A percentile compares a stretch with the other conserved stretches of the same genome.
These are phyloP conservation scores for Psittacula derbiana DNA, from an alignment of 2,797 vertebrate species.

Conservation along the genomic window DNA sequence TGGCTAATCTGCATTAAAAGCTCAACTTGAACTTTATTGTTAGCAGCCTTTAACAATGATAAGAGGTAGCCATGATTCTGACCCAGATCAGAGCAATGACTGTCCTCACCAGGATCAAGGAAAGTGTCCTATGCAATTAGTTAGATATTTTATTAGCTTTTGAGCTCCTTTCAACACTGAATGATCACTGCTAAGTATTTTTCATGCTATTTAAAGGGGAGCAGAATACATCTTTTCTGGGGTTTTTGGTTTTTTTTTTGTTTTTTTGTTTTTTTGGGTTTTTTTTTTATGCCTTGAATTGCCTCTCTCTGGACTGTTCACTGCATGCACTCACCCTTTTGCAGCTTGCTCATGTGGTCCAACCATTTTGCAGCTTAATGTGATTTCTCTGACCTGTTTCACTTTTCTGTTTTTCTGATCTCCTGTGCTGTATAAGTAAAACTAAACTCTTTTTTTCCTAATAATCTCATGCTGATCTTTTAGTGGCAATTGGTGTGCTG, in stretches of 20 bases:
- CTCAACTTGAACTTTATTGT: not conserved
- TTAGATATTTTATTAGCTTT: not conserved
- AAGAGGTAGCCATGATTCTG: not conserved
- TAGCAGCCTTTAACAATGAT: not conserved
- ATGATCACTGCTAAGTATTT: not conserved
- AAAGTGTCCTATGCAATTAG: not conserved
- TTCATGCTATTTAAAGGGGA: not conserved
- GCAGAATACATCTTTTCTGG: not conserved
- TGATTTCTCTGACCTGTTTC: not conserved
- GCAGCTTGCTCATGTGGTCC: not conserved
- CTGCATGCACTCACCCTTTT: accelerated
- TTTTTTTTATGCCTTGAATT: not conserved
- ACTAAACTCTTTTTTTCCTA: accelerated
- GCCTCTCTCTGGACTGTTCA: not conserved
- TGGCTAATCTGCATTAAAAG: not conserved
- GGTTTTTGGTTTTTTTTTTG: not conserved
- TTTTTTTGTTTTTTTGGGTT: no score
- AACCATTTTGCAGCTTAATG: not conserved
- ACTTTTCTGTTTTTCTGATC: not conserved
- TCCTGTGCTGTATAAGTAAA: not conserved
- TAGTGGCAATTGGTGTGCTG: not conserved
- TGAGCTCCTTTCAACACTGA: not conserved
- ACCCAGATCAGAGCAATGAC: not conserved
- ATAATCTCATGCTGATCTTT: not conserved
- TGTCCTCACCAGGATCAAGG: not conserved